These are phyloP conservation scores for Tichodroma muraria DNA, from an alignment of 2,113 vertebrate genomes.

Conservation along the genomic window DNA sequence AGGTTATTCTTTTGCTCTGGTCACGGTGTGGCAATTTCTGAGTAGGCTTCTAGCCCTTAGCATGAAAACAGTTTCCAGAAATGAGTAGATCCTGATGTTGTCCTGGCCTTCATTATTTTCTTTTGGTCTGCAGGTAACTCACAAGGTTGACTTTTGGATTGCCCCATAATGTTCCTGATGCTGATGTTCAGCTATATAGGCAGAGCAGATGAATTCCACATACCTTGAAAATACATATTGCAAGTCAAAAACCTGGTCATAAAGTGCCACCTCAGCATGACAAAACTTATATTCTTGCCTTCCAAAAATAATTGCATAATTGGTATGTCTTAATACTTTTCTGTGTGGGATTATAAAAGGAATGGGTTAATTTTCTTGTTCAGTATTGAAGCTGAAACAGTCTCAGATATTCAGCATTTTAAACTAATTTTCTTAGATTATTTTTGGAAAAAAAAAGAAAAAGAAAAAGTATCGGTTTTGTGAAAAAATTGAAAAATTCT, in stretches of 20 bases:
- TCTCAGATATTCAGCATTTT: not conserved
- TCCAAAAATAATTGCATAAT: not conserved
- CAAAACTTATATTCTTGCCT: not conserved
- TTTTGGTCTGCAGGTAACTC: not conserved
- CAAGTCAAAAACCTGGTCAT: not conserved
- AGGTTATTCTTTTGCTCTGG: not conserved
- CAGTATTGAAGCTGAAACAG: not conserved
- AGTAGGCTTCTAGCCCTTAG: not conserved
- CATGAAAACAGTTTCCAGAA: not conserved
- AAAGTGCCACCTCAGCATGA: not conserved
- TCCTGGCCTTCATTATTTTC: not conserved
- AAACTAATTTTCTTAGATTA: not conserved
- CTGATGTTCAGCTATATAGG: not conserved
- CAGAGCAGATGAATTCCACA: not conserved
- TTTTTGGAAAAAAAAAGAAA: not conserved
- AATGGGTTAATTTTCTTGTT: not conserved
- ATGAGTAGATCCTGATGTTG: not conserved
- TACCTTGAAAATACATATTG: not conserved
- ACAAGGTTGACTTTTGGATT: not conserved
- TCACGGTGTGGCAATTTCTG: not conserved
- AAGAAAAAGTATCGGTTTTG: not conserved
- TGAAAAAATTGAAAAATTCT: not conserved
- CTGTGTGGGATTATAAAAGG: not conserved
- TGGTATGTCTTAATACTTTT: not conserved
- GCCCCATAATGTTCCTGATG: not conserved